Percentiles rank a stretch among this genome's conserved stretches.
Conservation (phyloP, 2,113 vertebrate genomes). For the Laterallus jamaicensis region DNA sequence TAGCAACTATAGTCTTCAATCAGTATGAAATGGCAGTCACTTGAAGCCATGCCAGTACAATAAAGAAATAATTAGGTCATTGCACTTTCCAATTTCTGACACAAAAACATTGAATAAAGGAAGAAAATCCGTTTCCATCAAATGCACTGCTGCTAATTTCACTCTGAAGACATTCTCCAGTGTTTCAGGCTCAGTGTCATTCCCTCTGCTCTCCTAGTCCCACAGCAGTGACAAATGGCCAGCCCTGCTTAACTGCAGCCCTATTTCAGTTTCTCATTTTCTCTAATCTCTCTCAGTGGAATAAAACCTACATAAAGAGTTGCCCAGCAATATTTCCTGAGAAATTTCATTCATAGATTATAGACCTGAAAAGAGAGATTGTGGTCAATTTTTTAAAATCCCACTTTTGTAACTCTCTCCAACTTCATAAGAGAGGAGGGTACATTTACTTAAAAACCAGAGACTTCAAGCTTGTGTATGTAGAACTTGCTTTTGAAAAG, state of each 20-base stretch:
- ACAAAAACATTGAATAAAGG: conserved; percentile 13
- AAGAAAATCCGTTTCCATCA: background rate
- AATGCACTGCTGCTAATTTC: background rate
- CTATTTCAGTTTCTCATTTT: conserved; percentile 21
- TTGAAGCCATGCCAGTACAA: conserved; percentile 4
- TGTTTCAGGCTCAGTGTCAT: background rate
- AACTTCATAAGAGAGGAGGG: background rate
- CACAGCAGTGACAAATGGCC: background rate
- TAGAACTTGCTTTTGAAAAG: background rate
- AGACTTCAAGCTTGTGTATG: background rate
- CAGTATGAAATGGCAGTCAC: background rate
- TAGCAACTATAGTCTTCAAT: background rate
- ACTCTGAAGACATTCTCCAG: background rate
- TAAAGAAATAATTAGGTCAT: conserved; percentile 10
- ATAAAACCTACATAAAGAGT: background rate
- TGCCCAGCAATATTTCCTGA: background rate
- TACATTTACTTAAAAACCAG: background rate
- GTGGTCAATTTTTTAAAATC: background rate
- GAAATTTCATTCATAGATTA: background rate
- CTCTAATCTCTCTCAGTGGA: background rate
- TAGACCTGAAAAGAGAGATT: background rate
- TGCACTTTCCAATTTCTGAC: background rate
- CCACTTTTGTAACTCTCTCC: background rate
- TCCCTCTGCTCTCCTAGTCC: background rate
- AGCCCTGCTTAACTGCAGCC: background rate